phyloP scores from a whole-genome alignment of 92 coral and sea anemone species.

The Actinernus sp. region DNA sequence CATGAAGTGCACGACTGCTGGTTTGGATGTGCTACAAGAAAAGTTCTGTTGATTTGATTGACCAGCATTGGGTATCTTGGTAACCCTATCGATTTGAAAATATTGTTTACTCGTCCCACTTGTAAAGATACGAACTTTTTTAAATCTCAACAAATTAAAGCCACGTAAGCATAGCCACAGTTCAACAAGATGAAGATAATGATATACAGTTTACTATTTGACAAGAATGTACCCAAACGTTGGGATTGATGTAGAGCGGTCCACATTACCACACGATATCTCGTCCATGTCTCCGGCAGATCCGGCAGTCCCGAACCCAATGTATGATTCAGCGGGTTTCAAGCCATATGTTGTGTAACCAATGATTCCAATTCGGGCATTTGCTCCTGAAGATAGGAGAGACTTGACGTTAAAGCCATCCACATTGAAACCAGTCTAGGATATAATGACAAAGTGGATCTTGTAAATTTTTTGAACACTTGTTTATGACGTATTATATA shows the following conservation, averaged over 20 bases:
- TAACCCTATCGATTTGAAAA: too few species aligned
- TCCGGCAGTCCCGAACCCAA: constrained; percentile 21
- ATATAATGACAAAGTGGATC: constrained; percentile 15
- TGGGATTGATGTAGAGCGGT: not conserved
- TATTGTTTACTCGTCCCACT: too few species aligned
- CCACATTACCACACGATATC: constrained; percentile 17
- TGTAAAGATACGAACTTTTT: too few species aligned
- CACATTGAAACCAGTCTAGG: constrained; percentile 33
- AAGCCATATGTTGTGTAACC: not conserved
- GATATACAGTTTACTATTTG: too few species aligned
- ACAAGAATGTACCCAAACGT: constrained; percentile 25
- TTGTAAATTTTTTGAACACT: constrained; percentile 19
- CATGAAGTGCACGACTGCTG: too few species aligned
- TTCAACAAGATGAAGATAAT: too few species aligned
- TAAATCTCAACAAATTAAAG: too few species aligned
- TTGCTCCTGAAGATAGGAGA: not conserved
- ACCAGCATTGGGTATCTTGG: too few species aligned
- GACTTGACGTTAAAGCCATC: constrained; percentile 60
- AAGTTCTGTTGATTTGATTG: too few species aligned
- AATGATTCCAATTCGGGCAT: constrained; percentile 69
- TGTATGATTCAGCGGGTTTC: not conserved
- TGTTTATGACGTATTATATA: too few species aligned
- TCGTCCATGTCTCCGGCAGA: not conserved
- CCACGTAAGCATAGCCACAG: too few species aligned
- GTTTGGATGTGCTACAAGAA: too few species aligned